These are phyloP conservation scores for Drosophila insularis DNA, from an alignment of 1,140 invertebrate species.

Conservation along the genomic window DNA sequence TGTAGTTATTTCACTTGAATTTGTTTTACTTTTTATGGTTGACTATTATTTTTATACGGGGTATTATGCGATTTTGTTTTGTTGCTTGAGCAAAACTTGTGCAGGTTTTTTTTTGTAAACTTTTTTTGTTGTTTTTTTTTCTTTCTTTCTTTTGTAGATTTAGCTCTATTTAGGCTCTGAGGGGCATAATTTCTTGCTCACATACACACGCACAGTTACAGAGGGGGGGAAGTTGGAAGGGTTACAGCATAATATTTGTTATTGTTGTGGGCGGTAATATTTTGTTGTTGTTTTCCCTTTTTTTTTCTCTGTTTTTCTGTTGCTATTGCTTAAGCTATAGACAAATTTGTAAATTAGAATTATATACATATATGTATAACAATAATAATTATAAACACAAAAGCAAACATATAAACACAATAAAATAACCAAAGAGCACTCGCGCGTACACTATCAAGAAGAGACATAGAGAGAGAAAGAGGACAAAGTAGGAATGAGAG, in stretches of 20 bases:
- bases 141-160: constrained; percentile 30
- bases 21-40: constrained; percentile 38
- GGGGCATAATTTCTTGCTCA: constrained; percentile 62
- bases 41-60: constrained; percentile 50
- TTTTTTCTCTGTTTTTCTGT: not conserved
- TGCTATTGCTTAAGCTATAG: constrained; percentile 67
- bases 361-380: constrained; percentile 29
- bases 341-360: constrained; percentile 48
- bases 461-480: not conserved
- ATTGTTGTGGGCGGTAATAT: constrained; percentile 34
- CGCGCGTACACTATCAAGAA: constrained; percentile 19
- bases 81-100: constrained; percentile 68
- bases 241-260: constrained; percentile 30
- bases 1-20: constrained; percentile 44
- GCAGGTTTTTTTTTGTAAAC: constrained; percentile 31
- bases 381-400: constrained; percentile 36
- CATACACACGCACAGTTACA: constrained; percentile 20
- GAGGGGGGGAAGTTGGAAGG: not conserved
- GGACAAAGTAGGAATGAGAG: not conserved
- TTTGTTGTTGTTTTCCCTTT: not conserved
- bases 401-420: constrained; percentile 26
- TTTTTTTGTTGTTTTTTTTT: constrained; percentile 34
- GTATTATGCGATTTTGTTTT: constrained; percentile 47
- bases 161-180: constrained; percentile 30
- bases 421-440: constrained; percentile 45